Percentiles rank a stretch among this genome's conserved stretches.
Evolutionary conservation across 2,888 invertebrate genomes (phyloP).

Genomic region (Selenia dentaria): DNA sequence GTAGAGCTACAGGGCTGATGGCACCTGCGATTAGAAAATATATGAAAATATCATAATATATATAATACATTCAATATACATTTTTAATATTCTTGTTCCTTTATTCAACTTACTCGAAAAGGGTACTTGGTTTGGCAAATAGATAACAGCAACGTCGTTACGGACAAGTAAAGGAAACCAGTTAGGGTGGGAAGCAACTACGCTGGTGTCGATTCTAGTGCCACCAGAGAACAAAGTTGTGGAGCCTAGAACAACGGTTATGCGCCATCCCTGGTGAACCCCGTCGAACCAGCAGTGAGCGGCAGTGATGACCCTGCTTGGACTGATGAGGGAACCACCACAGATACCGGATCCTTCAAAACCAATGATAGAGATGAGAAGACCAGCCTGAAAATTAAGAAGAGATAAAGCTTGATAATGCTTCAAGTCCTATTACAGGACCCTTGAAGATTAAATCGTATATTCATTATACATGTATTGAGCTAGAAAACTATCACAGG

Average conservation of each 20-base stretch:
- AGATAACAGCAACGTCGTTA: slow-evolving; percentile 57
- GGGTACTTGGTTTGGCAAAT: slow-evolving; percentile 32
- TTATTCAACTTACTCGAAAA: slow-evolving; percentile 45
- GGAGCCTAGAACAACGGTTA: slow-evolving; percentile 59
- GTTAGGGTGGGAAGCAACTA: slow-evolving; percentile 45
- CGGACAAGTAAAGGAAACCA: slow-evolving; percentile 47
- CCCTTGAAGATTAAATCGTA: too few relatives aligned
- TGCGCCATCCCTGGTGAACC: slow-evolving; percentile 43
- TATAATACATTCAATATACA: too few relatives aligned
- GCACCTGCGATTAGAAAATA: slow-evolving; percentile 26
- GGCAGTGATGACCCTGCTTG: slow-evolving; percentile 45
- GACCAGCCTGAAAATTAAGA: slow-evolving; percentile 43
- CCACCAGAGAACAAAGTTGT: slow-evolving; percentile 53
- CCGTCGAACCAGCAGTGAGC: slow-evolving; percentile 64
- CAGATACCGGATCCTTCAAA: slow-evolving; percentile 42
- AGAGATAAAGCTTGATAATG: too few relatives aligned
- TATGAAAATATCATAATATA: too few relatives aligned
- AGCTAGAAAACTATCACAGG: too few relatives aligned
- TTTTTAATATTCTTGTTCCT: too few relatives aligned
- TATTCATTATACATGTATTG: too few relatives aligned
- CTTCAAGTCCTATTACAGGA: too few relatives aligned
- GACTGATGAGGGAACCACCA: slow-evolving; percentile 51
- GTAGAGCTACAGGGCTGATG: slow-evolving; percentile 44
- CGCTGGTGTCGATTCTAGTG: slow-evolving; percentile 41
- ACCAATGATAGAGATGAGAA: slow-evolving; percentile 33